A percentile compares a stretch with the other conserved stretches of the same genome.
phyloP scores from a whole-genome alignment of 2,797 vertebrate species.

The Adelosebastes latens region DNA sequence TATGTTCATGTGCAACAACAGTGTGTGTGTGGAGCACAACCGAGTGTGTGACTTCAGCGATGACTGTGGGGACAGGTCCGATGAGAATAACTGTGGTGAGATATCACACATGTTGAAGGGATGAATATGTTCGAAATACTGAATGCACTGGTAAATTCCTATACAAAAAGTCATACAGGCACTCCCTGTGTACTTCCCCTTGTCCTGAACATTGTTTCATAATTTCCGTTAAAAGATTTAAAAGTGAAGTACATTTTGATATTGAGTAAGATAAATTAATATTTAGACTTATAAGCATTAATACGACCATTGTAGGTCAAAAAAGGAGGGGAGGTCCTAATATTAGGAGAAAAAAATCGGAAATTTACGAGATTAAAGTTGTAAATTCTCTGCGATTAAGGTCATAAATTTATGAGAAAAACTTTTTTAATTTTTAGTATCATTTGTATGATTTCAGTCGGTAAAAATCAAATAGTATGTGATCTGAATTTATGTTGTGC shows the following conservation, averaged over 20 bases:
- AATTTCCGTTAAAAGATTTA: not conserved
- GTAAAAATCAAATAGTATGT: not conserved
- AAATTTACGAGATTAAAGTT: too few relatives aligned
- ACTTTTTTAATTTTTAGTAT: too few relatives aligned
- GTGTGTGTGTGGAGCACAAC: constrained; percentile 73
- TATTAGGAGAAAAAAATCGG: too few relatives aligned
- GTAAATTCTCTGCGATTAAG: too few relatives aligned
- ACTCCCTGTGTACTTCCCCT: not conserved
- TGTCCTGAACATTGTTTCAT: not conserved
- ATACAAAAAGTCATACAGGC: not conserved
- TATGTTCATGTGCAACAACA: constrained; percentile 77
- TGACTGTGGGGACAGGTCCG: constrained; percentile 83
- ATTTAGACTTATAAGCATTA: not conserved
- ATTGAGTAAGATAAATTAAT: not conserved
- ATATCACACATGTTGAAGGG: not conserved
- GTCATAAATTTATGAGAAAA: too few relatives aligned
- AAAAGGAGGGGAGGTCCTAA: too few relatives aligned
- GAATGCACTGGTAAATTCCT: not conserved
- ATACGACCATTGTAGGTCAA: too few relatives aligned
- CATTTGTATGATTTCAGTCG: not conserved
- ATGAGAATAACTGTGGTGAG: constrained; percentile 82
- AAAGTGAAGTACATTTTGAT: too few relatives aligned
- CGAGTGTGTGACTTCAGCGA: constrained; percentile 84
- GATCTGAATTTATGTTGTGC: not conserved
- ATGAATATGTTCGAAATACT: not conserved